Evolutionary conservation across 2,888 invertebrate species (phyloP).

Genomic region (Apamea epomidion): DNA sequence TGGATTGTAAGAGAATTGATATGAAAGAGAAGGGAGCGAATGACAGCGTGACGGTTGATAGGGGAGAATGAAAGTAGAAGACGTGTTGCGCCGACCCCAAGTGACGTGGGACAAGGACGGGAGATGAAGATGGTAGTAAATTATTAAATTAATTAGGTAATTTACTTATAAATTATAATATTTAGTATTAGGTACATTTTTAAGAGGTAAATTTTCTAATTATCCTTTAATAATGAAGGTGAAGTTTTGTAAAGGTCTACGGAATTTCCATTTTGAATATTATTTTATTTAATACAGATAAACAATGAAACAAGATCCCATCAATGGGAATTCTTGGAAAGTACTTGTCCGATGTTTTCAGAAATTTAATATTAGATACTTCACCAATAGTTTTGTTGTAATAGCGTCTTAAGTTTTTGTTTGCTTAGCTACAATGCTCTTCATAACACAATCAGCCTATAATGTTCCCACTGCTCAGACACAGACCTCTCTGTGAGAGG

Average conservation of each 20-base stretch:
- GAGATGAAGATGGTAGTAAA: background rate
- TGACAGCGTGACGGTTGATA: too few species aligned
- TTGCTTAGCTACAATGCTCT: background rate
- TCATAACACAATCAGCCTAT: background rate
- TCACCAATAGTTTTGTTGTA: background rate
- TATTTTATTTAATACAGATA: background rate
- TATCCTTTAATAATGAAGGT: constrained; percentile 2
- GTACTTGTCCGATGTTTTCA: background rate
- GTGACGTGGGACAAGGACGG: background rate
- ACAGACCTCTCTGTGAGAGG: background rate
- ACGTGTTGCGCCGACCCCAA: background rate
- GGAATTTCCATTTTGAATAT: constrained; percentile 10
- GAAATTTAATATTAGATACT: background rate
- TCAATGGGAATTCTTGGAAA: background rate
- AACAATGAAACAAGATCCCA: constrained; percentile 3
- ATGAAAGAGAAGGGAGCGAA: background rate
- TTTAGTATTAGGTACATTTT: background rate
- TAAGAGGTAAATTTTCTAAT: background rate
- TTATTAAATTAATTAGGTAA: background rate
- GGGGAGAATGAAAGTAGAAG: too few species aligned
- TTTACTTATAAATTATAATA: background rate
- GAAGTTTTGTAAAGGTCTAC: background rate
- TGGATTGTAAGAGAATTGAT: background rate
- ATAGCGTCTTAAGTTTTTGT: background rate
- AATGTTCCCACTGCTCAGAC: background rate